Percentiles rank a stretch among this genome's conserved stretches.
phyloP scores from a whole-genome alignment of 2,113 vertebrate genomes.

The Carassius auratus region DNA sequence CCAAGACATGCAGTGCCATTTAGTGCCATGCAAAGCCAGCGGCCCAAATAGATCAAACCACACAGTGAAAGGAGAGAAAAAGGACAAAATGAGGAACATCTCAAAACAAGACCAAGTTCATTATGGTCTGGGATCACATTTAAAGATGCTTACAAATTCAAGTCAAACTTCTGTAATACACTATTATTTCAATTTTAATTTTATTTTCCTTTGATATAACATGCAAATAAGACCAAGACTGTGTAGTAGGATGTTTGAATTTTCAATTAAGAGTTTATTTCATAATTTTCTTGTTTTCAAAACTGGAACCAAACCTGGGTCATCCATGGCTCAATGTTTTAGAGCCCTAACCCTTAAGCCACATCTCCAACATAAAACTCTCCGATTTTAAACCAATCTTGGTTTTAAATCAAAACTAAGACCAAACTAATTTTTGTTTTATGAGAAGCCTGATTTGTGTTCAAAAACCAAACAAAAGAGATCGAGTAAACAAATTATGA shows the following conservation, averaged over 20 bases:
- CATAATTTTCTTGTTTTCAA: not conserved
- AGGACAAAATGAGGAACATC: slow-evolving; percentile 33
- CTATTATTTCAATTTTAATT: not conserved
- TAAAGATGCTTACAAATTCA: not conserved
- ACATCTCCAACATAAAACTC: not conserved
- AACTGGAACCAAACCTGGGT: not conserved
- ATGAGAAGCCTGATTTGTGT: not conserved
- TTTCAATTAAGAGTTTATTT: not conserved
- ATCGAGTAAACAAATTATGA: not conserved
- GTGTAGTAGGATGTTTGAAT: not conserved
- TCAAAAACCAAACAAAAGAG: no score
- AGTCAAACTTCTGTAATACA: not conserved
- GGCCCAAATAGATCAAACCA: slow-evolving; percentile 57
- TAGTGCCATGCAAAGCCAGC: slow-evolving; percentile 77
- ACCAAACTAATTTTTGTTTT: not conserved
- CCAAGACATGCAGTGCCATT: no score
- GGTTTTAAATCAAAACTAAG: not conserved
- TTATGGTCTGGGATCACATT: not conserved
- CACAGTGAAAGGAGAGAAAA: slow-evolving; percentile 37
- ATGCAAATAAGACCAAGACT: not conserved
- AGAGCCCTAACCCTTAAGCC: not conserved
- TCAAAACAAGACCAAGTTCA: not conserved
- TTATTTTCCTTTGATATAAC: not conserved
- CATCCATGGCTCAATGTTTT: not conserved
- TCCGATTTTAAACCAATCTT: not conserved